These are phyloP conservation scores for Molossus molossus DNA, from an alignment of 2,797 vertebrate genomes.

Conservation along the genomic window DNA sequence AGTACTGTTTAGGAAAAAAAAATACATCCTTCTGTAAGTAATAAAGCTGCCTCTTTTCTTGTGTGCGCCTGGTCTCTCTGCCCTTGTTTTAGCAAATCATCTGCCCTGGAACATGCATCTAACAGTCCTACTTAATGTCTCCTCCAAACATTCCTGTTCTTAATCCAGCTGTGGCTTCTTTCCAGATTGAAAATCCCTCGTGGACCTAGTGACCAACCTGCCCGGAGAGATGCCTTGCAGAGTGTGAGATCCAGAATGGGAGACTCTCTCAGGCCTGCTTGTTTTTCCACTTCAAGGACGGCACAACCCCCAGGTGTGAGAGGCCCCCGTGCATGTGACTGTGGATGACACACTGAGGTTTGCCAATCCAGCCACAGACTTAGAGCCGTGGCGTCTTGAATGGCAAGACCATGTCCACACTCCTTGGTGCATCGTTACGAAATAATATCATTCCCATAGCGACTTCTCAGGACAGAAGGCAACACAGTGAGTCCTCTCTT, in stretches of 20 bases:
- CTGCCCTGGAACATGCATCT: neutral
- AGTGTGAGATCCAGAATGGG: neutral
- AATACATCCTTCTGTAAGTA: neutral
- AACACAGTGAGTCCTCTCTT: neutral
- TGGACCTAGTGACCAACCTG: neutral
- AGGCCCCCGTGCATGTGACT: neutral
- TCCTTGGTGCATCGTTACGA: neutral
- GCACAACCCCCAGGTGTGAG: neutral
- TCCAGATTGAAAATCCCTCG: neutral
- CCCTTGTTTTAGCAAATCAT: neutral
- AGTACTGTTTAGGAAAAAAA: neutral
- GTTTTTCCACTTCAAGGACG: neutral
- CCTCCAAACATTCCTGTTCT: neutral
- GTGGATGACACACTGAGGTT: neutral
- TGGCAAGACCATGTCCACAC: neutral
- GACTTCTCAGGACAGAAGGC: slow-evolving; percentile 1
- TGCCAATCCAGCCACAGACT: neutral
- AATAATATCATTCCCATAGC: neutral
- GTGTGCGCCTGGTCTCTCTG: neutral
- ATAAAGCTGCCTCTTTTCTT: neutral
- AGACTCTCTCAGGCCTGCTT: neutral
- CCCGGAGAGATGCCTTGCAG: no score
- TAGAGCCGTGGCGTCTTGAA: neutral
- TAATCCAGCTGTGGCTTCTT: neutral
- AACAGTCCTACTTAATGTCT: neutral